Evolutionary conservation across 2,888 invertebrate species (phyloP).

Genomic region (Machimus rusticus): DNA sequence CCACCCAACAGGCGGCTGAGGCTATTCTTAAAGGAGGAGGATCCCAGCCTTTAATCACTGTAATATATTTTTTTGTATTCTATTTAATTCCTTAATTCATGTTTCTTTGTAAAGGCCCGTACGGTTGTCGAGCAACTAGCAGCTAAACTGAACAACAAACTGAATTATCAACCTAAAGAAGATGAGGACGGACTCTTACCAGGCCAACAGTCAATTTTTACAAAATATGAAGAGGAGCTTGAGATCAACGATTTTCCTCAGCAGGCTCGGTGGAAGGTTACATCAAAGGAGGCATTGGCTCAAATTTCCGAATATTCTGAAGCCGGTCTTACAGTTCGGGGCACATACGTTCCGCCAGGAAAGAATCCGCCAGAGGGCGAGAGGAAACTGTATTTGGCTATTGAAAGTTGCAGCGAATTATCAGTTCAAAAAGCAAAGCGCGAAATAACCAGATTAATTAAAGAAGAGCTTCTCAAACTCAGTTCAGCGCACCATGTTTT

Average conservation of each 20-base stretch:
- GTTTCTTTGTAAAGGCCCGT: conserved; percentile 70
- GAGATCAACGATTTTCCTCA: conserved; percentile 99
- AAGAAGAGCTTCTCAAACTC: conserved; percentile 94
- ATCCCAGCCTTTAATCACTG: conserved; percentile 82
- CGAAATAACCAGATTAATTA: conserved; percentile 96
- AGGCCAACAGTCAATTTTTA: conserved; percentile 75
- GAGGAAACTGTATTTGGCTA: conserved; percentile 95
- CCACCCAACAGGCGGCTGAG: conserved; percentile 90
- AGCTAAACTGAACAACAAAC: conserved; percentile 93
- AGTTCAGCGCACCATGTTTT: conserved; percentile 86
- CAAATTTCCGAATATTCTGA: conserved; percentile 99
- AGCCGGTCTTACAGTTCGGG: conserved; percentile 97
- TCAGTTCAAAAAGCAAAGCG: conserved; percentile 96
- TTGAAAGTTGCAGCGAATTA: conserved; percentile 96
- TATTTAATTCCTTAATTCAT: neutral
- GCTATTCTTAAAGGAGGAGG: conserved; percentile 87
- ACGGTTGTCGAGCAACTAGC: conserved; percentile 97
- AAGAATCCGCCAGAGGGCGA: conserved; percentile 92
- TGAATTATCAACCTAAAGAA: conserved; percentile 96
- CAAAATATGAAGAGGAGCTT: conserved; percentile 97
- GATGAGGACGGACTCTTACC: conserved; percentile 75
- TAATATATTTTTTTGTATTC: conserved; percentile 55
- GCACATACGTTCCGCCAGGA: conserved; percentile 92
- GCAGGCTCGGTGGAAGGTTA: conserved; percentile 97
- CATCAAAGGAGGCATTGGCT: conserved; percentile 96